These are phyloP conservation scores for Pangasius krempfi DNA, from an alignment of 2,797 vertebrate genomes.

Conservation along the genomic window DNA sequence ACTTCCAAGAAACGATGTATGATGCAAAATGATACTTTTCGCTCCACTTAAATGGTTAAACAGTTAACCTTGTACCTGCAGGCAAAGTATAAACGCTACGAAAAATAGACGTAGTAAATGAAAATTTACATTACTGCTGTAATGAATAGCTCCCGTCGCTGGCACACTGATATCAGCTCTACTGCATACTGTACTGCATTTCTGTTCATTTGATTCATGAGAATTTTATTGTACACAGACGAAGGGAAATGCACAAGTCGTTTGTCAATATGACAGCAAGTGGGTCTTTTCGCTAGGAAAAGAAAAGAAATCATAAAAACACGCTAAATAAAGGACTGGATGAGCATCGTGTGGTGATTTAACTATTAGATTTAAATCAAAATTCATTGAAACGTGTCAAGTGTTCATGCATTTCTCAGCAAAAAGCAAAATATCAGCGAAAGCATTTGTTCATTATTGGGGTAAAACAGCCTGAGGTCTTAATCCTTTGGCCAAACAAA, in stretches of 20 bases:
- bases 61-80: neutral
- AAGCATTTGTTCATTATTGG: conserved; percentile 22
- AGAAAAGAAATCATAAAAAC: conserved; percentile 57
- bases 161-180: neutral
- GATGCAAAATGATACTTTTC: neutral
- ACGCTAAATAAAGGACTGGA: conserved; percentile 26
- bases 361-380: too few species aligned
- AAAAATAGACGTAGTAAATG: neutral
- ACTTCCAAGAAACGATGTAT: neutral
- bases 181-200: neutral
- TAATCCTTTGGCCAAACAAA: conserved; percentile 39
- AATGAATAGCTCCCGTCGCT: neutral
- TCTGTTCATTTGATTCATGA: neutral
- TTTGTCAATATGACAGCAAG: conserved; percentile 61
- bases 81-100: neutral
- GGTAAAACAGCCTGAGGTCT: conserved; percentile 26
- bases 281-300: conserved; percentile 53
- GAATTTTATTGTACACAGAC: conserved; percentile 37
- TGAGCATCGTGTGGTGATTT: neutral
- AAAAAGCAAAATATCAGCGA: neutral
- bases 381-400: neutral
- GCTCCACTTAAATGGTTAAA: neutral
- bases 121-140: neutral
- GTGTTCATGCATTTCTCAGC: neutral
- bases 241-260: conserved; percentile 47